Percentiles rank a stretch among this genome's conserved stretches.
phyloP scores from a whole-genome alignment of 2,797 vertebrate genomes.

The Ptychobarbus kaznakovi region DNA sequence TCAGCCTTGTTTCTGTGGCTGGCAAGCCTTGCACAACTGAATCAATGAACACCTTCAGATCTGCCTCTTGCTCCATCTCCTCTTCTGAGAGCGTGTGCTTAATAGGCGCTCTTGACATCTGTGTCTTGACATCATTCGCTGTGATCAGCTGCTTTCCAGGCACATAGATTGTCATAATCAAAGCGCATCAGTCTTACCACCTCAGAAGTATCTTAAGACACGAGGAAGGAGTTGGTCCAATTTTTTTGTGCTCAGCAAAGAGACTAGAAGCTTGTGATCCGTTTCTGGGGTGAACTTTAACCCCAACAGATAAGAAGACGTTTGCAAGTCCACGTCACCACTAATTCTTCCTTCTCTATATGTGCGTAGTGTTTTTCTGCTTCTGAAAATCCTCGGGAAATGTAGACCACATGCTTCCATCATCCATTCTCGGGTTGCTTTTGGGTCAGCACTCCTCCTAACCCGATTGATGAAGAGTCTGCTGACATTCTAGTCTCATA shows the following conservation, averaged over 20 bases:
- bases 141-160: constrained; percentile 51
- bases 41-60: constrained; percentile 41
- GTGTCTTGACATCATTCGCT: too few relatives aligned
- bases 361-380: constrained; percentile 50
- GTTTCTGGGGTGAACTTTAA: constrained; percentile 43
- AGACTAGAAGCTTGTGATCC: constrained; percentile 52
- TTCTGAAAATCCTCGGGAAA: constrained; percentile 33
- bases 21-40: constrained; percentile 24
- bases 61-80: constrained; percentile 11
- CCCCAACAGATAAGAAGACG: constrained; percentile 42
- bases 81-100: constrained; percentile 26
- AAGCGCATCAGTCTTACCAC: constrained; percentile 36
- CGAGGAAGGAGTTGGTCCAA: constrained; percentile 50
- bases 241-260: constrained; percentile 44
- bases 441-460: constrained; percentile 37
- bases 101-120: constrained; percentile 43
- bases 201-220: constrained; percentile 47
- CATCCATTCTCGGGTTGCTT: constrained; percentile 27
- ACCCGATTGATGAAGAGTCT: constrained; percentile 31
- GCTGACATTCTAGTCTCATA: constrained; percentile 44
- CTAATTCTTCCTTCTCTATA: constrained; percentile 50
- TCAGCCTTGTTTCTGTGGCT: constrained; percentile 34
- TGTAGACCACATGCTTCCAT: constrained; percentile 46
- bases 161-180: constrained; percentile 43
- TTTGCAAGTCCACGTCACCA: constrained; percentile 28